Base-by-base conservation (phyloP, 2,888 invertebrate genomes). In the Phyllotreta striolata region DNA sequence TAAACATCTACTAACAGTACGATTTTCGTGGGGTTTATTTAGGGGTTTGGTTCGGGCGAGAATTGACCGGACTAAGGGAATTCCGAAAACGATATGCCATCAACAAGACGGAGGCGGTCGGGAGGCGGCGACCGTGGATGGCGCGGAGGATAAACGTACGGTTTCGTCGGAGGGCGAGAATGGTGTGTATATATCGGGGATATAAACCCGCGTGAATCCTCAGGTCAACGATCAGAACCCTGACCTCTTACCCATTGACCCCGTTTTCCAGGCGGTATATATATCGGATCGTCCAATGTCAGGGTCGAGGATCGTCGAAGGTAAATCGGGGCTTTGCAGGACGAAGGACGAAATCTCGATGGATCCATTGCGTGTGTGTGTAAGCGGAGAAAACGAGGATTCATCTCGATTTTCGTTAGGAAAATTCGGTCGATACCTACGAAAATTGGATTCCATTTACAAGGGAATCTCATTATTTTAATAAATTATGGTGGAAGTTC, bases 161-260 rank as follows among this genome's bases (percentile, higher is more conserved):
- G 12, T 39, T 39, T 9, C 49, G n/a, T 35, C 68, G 72, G 73
- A 70, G 72, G 73, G 74, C 72, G 77, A 76, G 75, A 76, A 76
- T 77, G 76, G 74, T 73, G 73, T 60, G 24, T 44, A 57, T 58
- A 52, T 52, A 54, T 60, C 44, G 14, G 74, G 24, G 76, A 76
- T 77, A 77, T 77, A 71, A n/a, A n/a, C n/a, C n/a, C 76, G 70
- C 66, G 76, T 77, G 77, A 76, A 78, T 79, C 77, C 77, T 76
- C 75, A 80, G 80, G 80, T 80, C 80, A 80, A 79, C 78, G 80
- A 79, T 79, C 79, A 79, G 75, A 73, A 72, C 76, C 77, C 77
- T 77, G 79, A 78, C 78, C 79, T 77, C 70, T 75, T 78, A 76
- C 46, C 77, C 74, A 77, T 75, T 79, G 78, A 78, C 79, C 79